Conservation (phyloP, 2,888 invertebrate genomes). For the Apodemia duryi region DNA sequence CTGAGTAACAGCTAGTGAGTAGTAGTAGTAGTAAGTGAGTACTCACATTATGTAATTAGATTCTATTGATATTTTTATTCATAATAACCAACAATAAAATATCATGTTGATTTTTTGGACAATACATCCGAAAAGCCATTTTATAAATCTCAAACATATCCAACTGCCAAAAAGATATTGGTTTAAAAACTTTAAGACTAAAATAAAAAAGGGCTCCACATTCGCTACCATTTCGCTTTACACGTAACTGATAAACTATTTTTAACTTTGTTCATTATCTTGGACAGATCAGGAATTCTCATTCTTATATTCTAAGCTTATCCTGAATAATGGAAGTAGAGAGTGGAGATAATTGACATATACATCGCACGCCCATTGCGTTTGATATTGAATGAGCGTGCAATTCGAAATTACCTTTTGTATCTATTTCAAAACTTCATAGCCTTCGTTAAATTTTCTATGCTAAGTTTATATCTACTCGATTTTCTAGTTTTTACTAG, state of each 20-base stretch:
- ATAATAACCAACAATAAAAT: no score
- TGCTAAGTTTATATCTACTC: not conserved
- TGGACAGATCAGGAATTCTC: conserved; percentile 12
- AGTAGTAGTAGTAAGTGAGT: no score
- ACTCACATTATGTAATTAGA: no score
- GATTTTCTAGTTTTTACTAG: not conserved
- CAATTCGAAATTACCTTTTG: conserved; percentile 25
- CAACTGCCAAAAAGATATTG: no score
- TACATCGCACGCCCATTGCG: conserved; percentile 22
- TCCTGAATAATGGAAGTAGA: conserved; percentile 19
- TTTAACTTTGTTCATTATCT: conserved; percentile 7
- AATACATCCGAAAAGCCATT: no score
- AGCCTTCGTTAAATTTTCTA: conserved; percentile 6
- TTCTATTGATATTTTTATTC: no score
- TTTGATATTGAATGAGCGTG: conserved; percentile 25
- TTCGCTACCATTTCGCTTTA: not conserved
- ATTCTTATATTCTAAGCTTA: conserved; percentile 11
- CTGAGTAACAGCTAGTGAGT: no score
- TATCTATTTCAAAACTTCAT: conserved; percentile 16
- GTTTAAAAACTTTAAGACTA: no score
- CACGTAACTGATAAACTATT: not conserved
- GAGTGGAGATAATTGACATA: conserved; percentile 24
- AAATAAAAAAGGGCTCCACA: not conserved
- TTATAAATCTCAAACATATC: no score
- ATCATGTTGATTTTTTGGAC: no score